phyloP scores from a whole-genome alignment of 2,113 vertebrate species.

The Lagopus muta region DNA sequence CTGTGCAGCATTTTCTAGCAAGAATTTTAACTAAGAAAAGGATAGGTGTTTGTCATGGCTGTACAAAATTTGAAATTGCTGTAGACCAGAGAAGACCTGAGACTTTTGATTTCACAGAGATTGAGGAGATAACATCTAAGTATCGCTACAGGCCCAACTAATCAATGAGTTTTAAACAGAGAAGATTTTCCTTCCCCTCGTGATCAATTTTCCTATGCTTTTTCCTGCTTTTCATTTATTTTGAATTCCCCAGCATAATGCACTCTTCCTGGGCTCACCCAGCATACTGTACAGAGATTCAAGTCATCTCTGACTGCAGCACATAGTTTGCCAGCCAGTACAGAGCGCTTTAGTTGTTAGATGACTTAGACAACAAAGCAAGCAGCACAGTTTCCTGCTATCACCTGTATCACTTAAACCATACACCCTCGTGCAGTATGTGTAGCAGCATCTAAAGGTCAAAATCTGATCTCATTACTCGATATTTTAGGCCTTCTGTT shows the following conservation, averaged over 20 bases:
- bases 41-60: not conserved
- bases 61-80: not conserved
- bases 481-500: constrained; percentile 9
- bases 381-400: not conserved
- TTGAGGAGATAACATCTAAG: not conserved
- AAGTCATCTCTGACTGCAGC: not conserved
- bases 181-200: not conserved
- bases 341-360: not conserved
- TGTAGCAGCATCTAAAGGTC: constrained; percentile 45
- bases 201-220: not conserved
- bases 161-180: not conserved
- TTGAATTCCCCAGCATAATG: not conserved
- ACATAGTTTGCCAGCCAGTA: not conserved
- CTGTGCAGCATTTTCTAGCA: not conserved
- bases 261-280: not conserved
- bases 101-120: not conserved
- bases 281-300: not conserved
- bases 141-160: not conserved
- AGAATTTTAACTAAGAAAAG: not conserved
- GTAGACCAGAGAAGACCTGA: not conserved
- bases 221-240: not conserved
- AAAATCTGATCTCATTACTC: not conserved
- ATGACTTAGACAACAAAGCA: not conserved
- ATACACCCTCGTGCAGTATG: not conserved
- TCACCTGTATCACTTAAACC: not conserved